These are phyloP conservation scores for Lithophane ornitopus DNA, from an alignment of 2,888 invertebrate genomes.

Conservation along the genomic window DNA sequence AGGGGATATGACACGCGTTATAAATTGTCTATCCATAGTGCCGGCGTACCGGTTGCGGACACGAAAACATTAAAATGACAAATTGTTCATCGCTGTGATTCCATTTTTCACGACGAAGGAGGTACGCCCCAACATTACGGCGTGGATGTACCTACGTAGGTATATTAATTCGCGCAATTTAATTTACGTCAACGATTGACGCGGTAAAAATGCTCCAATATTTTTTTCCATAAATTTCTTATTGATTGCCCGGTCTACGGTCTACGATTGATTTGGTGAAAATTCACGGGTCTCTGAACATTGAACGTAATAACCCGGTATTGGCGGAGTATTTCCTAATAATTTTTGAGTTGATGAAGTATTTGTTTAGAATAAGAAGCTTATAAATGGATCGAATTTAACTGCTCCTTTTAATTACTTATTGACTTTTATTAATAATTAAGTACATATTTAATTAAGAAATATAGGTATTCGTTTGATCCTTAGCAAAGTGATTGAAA, in stretches of 20 bases:
- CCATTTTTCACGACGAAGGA: conserved; percentile 84
- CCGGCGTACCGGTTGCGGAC: conserved; percentile 75
- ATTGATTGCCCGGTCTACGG: conserved; percentile 66
- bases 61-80: conserved; percentile 87
- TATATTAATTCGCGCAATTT: conserved; percentile 79
- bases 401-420: conserved; percentile 44
- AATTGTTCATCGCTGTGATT: conserved; percentile 83
- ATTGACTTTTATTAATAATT: conserved; percentile 33
- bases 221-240: conserved; percentile 72
- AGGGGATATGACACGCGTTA: conserved; percentile 79
- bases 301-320: conserved; percentile 48
- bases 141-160: conserved; percentile 62
- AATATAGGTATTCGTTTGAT: conserved; percentile 34
- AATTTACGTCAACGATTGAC: conserved; percentile 71
- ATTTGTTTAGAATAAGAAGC: conserved; percentile 48
- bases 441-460: conserved; percentile 12
- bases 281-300: conserved; percentile 57
- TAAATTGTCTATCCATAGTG: conserved; percentile 83
- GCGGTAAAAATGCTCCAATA: conserved; percentile 69
- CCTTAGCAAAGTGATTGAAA: conserved; percentile 24
- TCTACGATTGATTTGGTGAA: conserved; percentile 60
- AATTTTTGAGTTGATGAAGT: conserved; percentile 55
- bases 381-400: conserved; percentile 18
- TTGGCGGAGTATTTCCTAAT: conserved; percentile 53
- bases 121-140: conserved; percentile 71